Conservation (phyloP, 2,113 vertebrate genomes). For the Mixornis gularis region DNA sequence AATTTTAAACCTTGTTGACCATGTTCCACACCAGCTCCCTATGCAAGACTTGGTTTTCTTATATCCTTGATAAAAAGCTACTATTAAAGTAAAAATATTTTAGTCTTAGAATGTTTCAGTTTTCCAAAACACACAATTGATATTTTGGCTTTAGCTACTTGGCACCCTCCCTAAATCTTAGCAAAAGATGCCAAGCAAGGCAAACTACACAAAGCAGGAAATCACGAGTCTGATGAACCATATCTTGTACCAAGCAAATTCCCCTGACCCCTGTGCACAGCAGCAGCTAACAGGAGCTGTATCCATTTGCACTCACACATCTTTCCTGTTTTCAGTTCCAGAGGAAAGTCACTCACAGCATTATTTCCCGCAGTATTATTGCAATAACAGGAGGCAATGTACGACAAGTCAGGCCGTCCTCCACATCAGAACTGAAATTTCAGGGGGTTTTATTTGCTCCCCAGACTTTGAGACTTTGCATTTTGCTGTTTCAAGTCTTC, state of each 20-base stretch:
- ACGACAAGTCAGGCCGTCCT: background rate
- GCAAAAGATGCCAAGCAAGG: background rate
- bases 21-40: background rate
- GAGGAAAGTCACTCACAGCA: background rate
- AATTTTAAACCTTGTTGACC: conserved; percentile 11
- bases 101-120: background rate
- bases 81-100: background rate
- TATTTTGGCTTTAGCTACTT: background rate
- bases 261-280: background rate
- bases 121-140: background rate
- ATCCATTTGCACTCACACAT: background rate
- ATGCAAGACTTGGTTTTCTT: background rate
- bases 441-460: background rate
- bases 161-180: background rate
- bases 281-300: background rate
- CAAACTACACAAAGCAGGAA: background rate
- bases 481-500: background rate
- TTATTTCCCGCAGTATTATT: background rate
- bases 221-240: background rate
- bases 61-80: background rate
- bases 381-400: background rate
- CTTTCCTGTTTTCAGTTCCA: background rate
- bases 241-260: conserved; percentile 3
- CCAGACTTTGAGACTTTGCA: background rate
- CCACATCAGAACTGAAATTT: background rate